Conservation (phyloP, 2,113 vertebrate genomes). For the Oryctolagus cuniculus region DNA sequence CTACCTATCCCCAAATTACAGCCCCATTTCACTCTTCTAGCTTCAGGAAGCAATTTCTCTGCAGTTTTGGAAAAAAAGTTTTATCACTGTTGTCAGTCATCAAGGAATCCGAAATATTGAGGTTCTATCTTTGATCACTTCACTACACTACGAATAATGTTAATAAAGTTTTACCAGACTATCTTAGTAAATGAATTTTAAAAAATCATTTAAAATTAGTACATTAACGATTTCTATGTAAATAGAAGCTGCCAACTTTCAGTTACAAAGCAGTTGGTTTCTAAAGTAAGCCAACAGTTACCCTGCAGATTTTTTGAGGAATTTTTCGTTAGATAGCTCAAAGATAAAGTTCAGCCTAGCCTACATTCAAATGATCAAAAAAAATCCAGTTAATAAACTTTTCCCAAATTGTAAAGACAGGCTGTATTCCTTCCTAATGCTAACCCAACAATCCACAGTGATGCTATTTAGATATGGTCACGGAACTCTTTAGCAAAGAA, state of each 20-base stretch:
- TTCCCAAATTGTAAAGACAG: conserved; percentile 58
- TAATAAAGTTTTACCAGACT: conserved; percentile 66
- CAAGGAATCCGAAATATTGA: conserved; percentile 55
- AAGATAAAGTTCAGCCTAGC: conserved; percentile 63
- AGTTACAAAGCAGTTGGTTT: conserved; percentile 71
- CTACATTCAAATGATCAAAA: conserved; percentile 41
- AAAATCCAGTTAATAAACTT: conserved; percentile 49
- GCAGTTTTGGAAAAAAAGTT: conserved; percentile 30
- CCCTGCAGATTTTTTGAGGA: conserved; percentile 64
- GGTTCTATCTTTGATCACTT: conserved; percentile 35
- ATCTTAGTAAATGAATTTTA: conserved; percentile 61
- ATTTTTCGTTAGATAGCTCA: conserved; percentile 43
- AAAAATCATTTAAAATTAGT: conserved; percentile 72
- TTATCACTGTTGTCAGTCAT: conserved; percentile 45
- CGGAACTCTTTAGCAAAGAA: conserved; percentile 14
- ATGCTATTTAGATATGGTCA: conserved; percentile 16
- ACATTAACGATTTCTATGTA: conserved; percentile 67
- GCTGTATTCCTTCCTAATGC: conserved; percentile 48
- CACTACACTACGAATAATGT: conserved; percentile 16
- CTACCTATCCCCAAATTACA: conserved; percentile 1
- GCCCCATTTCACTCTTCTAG: background rate
- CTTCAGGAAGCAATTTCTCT: conserved; percentile 42
- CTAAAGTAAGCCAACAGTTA: conserved; percentile 72
- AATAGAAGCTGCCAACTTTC: conserved; percentile 68
- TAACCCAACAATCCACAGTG: conserved; percentile 11